phyloP scores from a whole-genome alignment of 2,888 invertebrate genomes.

The Horisme vitalbata region DNA sequence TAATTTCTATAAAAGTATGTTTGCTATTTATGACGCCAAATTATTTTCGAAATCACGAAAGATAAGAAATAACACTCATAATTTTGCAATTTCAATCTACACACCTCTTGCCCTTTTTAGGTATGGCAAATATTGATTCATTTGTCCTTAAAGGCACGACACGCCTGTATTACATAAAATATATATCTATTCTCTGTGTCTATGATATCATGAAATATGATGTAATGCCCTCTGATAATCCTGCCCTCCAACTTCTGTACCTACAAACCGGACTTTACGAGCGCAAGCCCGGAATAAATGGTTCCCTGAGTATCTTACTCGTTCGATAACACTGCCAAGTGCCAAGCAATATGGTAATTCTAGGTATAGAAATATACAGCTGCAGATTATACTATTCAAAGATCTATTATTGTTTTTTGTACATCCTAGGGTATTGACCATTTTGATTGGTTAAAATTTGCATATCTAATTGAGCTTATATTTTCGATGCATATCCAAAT shows the following conservation, averaged over 20 bases:
- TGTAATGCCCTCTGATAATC: conserved; percentile 15
- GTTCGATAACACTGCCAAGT: background rate
- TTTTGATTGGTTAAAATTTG: conserved; percentile 23
- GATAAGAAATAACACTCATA: no score
- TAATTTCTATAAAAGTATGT: no score
- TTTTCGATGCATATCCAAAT: conserved; percentile 31
- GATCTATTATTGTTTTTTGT: conserved; percentile 11
- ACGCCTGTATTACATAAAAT: background rate
- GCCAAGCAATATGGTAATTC: background rate
- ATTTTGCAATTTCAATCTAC: no score
- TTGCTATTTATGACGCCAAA: no score
- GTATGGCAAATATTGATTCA: no score
- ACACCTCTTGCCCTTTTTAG: no score
- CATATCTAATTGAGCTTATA: conserved; percentile 25
- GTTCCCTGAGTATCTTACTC: background rate
- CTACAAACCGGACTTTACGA: conserved; percentile 14
- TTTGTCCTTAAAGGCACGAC: no score
- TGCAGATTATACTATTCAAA: conserved; percentile 7
- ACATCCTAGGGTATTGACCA: conserved; percentile 18
- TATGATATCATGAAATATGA: conserved; percentile 14
- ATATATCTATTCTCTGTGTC: conserved; percentile 9
- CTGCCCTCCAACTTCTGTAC: conserved; percentile 5
- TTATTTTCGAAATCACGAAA: no score
- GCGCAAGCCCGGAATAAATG: conserved; percentile 1
- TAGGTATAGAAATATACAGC: conserved; percentile 3